These are phyloP conservation scores for Polyommatus iphigenia DNA, from an alignment of 2,888 invertebrate genomes.

Conservation along the genomic window DNA sequence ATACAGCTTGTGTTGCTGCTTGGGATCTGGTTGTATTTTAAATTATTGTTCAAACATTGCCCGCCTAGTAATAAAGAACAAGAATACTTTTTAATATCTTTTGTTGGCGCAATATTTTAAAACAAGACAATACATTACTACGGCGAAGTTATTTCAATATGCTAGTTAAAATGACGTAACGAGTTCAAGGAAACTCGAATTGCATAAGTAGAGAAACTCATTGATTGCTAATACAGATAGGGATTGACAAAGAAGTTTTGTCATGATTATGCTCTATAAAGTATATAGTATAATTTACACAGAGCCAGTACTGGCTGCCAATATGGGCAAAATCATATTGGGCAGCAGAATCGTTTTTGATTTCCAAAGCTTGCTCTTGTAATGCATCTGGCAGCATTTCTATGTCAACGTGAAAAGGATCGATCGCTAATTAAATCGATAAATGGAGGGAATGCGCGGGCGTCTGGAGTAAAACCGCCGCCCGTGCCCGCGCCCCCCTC, in stretches of 20 bases:
- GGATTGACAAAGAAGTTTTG: not conserved
- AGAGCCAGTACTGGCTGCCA: too few species aligned
- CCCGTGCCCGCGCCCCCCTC: too few species aligned
- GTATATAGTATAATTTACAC: too few species aligned
- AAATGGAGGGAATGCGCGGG: too few species aligned
- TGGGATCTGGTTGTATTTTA: constrained; percentile 12
- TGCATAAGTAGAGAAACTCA: not conserved
- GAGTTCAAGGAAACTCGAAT: not conserved
- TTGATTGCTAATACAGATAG: not conserved
- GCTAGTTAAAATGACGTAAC: not conserved
- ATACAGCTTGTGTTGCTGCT: too few species aligned
- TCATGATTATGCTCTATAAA: not conserved
- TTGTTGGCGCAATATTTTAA: constrained; percentile 20
- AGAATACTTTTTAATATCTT: constrained; percentile 27
- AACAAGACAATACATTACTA: constrained; percentile 22
- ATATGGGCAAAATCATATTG: too few species aligned
- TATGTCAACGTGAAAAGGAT: too few species aligned
- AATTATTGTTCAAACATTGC: constrained; percentile 25
- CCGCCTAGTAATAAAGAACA: constrained; percentile 19
- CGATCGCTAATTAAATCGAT: too few species aligned
- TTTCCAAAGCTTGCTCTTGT: too few species aligned
- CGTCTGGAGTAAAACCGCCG: too few species aligned
- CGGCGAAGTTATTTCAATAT: constrained; percentile 21
- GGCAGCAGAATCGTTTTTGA: too few species aligned
- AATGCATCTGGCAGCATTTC: too few species aligned